Base-by-base conservation (phyloP, 2,888 invertebrate species). In the Phortica magna region DNA sequence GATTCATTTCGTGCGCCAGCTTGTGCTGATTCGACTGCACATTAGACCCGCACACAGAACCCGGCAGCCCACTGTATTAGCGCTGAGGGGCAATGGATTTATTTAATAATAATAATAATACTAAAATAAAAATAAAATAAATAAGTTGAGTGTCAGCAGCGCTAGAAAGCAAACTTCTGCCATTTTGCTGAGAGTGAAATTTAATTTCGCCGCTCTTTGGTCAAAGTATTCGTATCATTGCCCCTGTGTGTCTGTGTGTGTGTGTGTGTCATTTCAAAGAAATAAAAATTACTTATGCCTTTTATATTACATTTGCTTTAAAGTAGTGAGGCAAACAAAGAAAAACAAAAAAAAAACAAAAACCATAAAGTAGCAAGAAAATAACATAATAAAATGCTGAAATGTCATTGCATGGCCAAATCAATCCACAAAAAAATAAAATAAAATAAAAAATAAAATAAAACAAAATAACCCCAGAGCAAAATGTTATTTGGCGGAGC, bases 21-120 rank as follows among this genome's bases (percentile, higher is more conserved):
- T 55, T 55, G 55, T 17, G n/a, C 55, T 55, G 55, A 55, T 55
- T 55, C 17, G 55, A 31, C 55, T n/a, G 55, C 55, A 55, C 55
- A 55, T 55, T 55, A 55, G 55, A 14, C 31, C 31, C 31, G n/a
- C 31, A 31, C 31, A 31, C 31, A 31, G 31, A 31, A n/a, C n/a
- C n/a, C n/a, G n/a, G n/a, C n/a, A n/a, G 31, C 3, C 3, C 31
- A 31, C 31, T 31, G 31, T 31, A 31, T 31, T 31, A 31, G 5
- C 31, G 31, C 31, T 31, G 31, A 31, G 31, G 31, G 31, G 31
- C 31, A 31, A 31, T 31, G 31, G 31, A 31, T 31, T 31, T 31
- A 31, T 12, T 48, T 48, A 48, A 9, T 14, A 48, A 48, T 48
- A 12, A 14, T 14, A 48, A 48, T 14, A 9, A 48, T 9, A 48